Percentiles rank a stretch among this genome's conserved stretches.
phyloP scores from a whole-genome alignment of 2,797 vertebrate genomes.

The Enteromius mattozi region DNA sequence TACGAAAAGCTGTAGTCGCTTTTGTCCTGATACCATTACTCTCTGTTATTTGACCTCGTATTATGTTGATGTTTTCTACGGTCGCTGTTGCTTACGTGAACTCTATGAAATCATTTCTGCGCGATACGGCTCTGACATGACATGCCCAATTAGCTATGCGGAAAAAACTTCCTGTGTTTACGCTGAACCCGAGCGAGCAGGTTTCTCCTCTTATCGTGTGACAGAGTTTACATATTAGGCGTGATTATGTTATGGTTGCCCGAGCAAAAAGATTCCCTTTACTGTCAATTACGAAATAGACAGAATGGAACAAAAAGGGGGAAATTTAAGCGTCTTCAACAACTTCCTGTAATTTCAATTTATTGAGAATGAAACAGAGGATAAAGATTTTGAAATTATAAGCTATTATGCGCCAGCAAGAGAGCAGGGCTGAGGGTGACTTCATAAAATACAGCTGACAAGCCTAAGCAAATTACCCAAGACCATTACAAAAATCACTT shows the following conservation, averaged over 20 bases:
- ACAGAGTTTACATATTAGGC: conserved; percentile 89
- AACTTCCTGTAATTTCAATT: conserved; percentile 99
- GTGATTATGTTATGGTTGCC: conserved; percentile 77
- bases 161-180: conserved; percentile 67
- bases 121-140: conserved; percentile 68
- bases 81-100: conserved; percentile 24
- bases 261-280: conserved; percentile 84
- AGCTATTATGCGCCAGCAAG: conserved; percentile 95
- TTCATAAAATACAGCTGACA: conserved; percentile 99
- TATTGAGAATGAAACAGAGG: conserved; percentile 98
- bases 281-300: conserved; percentile 88
- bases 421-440: conserved; percentile 85
- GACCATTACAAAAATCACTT: conserved; percentile 99
- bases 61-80: conserved; percentile 30
- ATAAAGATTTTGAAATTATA: conserved; percentile 99
- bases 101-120: conserved; percentile 32
- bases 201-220: conserved; percentile 89
- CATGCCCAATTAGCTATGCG: conserved; percentile 75
- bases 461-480: conserved; percentile 97
- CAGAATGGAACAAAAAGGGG: conserved; percentile 87
- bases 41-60: conserved; percentile 27
- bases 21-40: conserved; percentile 34
- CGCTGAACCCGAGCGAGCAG: conserved; percentile 83
- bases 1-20: neutral
- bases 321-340: conserved; percentile 91